Evolutionary conservation across 2,113 vertebrate genomes (phyloP).

Genomic region (Podarcis raffonei): DNA sequence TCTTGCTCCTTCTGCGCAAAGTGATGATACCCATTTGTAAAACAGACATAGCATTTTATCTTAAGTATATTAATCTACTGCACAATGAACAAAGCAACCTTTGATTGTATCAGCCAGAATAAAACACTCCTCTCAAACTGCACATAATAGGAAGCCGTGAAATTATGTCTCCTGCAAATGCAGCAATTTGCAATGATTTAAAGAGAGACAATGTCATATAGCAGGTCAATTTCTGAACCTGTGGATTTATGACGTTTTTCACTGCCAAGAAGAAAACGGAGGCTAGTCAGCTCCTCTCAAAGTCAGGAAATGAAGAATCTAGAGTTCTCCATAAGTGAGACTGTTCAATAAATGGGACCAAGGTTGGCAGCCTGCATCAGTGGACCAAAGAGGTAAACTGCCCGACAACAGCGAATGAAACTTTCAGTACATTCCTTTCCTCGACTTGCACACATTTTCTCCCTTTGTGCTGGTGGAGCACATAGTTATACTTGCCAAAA

Average conservation of each 20-base stretch:
- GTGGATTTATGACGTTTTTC: constrained; percentile 1
- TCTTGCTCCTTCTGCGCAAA: neutral
- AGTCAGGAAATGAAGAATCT: neutral
- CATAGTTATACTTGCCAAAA: neutral
- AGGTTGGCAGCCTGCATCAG: neutral
- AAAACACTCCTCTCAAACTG: neutral
- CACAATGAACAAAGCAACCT: neutral
- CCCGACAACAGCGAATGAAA: neutral
- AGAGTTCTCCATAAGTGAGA: neutral
- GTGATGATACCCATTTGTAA: neutral
- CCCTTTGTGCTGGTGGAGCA: neutral
- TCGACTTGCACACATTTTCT: too few species aligned
- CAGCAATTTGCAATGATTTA: neutral
- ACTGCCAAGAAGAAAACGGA: neutral
- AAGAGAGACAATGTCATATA: neutral
- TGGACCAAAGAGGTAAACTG: neutral
- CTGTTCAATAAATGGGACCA: neutral
- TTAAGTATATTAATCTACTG: neutral
- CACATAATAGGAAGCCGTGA: constrained; percentile 10
- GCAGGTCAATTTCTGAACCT: neutral
- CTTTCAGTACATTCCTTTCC: neutral
- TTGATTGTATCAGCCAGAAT: neutral
- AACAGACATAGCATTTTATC: neutral
- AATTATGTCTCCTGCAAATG: constrained; percentile 1
- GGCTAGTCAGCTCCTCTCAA: neutral